Evolutionary conservation across 2,797 vertebrate genomes (phyloP).

Genomic region (Propithecus deckenii): DNA sequence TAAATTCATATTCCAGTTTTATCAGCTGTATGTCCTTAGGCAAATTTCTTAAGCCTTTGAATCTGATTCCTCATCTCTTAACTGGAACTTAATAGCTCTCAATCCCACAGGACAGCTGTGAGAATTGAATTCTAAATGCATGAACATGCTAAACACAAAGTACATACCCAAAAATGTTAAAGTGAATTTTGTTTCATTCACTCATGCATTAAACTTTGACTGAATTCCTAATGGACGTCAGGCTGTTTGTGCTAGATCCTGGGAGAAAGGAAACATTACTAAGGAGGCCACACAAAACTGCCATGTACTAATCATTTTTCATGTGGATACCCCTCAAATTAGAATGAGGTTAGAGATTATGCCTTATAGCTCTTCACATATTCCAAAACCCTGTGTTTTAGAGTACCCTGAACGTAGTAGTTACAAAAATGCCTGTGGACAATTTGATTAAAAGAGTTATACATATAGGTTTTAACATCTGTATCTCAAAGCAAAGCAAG

Average conservation of each 20-base stretch:
- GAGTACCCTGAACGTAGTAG: neutral
- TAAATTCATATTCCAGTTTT: neutral
- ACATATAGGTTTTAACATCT: neutral
- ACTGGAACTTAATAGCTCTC: neutral
- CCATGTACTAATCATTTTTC: neutral
- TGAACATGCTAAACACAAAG: neutral
- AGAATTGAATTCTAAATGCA: constrained; percentile 9
- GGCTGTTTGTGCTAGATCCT: neutral
- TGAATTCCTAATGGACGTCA: neutral
- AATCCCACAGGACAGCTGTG: neutral
- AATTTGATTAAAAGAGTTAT: neutral
- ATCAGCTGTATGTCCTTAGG: neutral
- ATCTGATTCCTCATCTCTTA: neutral
- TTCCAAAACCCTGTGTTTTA: neutral
- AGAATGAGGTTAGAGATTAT: neutral
- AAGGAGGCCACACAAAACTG: neutral
- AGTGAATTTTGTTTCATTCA: neutral
- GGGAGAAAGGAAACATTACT: constrained; percentile 7
- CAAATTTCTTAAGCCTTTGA: constrained; percentile 33
- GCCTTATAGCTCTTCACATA: neutral
- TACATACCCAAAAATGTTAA: neutral
- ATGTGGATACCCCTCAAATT: neutral
- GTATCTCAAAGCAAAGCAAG: neutral
- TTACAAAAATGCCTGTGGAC: neutral
- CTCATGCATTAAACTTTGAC: neutral